Conservation (phyloP, 2,888 invertebrate species). For the Athalia circularis region DNA sequence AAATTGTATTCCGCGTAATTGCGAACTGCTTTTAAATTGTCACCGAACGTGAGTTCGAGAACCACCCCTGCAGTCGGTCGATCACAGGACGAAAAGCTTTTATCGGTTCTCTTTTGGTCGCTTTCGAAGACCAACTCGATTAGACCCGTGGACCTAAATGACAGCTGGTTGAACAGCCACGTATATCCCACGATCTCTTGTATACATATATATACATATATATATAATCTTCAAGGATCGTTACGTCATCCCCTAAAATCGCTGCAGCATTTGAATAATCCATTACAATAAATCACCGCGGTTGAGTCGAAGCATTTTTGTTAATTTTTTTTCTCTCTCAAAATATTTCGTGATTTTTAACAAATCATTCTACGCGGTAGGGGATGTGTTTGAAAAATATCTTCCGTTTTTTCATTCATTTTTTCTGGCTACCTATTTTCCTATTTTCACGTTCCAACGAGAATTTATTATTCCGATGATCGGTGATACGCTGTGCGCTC, state of each 20-base stretch:
- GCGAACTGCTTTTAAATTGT: slow-evolving; percentile 69
- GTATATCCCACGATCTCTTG: not conserved
- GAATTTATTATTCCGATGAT: too few relatives aligned
- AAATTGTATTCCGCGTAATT: slow-evolving; percentile 68
- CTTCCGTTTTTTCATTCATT: too few relatives aligned
- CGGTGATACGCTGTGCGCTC: too few relatives aligned
- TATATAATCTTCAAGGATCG: not conserved
- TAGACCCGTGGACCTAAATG: slow-evolving; percentile 26
- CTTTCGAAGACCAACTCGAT: slow-evolving; percentile 34
- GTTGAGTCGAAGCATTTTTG: too few relatives aligned
- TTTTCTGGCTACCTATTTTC: too few relatives aligned
- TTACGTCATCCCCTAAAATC: not conserved
- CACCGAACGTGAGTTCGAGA: slow-evolving; percentile 57
- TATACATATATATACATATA: not conserved
- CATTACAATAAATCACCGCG: too few relatives aligned
- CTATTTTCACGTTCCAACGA: too few relatives aligned
- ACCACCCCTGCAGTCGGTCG: slow-evolving; percentile 47
- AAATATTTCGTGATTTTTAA: too few relatives aligned
- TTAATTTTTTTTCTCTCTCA: too few relatives aligned
- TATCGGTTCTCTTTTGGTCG: slow-evolving; percentile 32
- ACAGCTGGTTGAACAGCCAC: slow-evolving; percentile 2
- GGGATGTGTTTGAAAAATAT: too few relatives aligned
- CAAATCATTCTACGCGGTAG: too few relatives aligned
- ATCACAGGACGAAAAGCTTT: slow-evolving; percentile 60
- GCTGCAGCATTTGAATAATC: too few relatives aligned